Evolutionary conservation across 2,888 invertebrate genomes (phyloP), one percentile per base, ranked within the genome.

Genomic region (Molanna angustata): DNA sequence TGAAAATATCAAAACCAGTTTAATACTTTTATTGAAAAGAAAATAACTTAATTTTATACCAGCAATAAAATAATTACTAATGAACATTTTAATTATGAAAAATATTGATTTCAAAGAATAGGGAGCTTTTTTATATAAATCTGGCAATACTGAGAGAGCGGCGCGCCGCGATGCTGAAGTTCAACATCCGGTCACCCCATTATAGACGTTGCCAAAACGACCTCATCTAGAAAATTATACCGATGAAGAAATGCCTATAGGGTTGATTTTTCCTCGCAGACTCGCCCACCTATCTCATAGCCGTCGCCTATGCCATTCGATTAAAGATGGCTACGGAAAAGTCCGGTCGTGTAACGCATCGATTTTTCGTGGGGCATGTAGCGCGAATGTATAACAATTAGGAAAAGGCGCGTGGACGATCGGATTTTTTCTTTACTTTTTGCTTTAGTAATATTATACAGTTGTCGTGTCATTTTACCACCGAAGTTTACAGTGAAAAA

Each of bases 301-400:
- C 41, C 19, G 33, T 41, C 44, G 49, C 40, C 45, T 41, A 50
- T 40, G 31, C 21, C 37, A 53, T 57, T 50, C 56, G 47, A 53
- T 42, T 52, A 57, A 57, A 57, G 53, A 57, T 57, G 56, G 56
- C 56, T 41, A 43, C 50, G 47, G 49, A 35, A 53, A 49, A 50
- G 49, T 50, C 50, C 53, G 50, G 50, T 33, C 50, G 49, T 47
- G 50, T 46, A 14, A 31, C 47, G 53, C 49, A 57, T 57, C 56
- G 56, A 57, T 57, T 57, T 57, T 57, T 47, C 39, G 43, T 57
- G 45, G 50, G 44, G 50, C 50, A 53, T 46, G 42, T 37, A 45
- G 50, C 43, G 50, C 20, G 46, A 49, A 46, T 49, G 49, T 54
- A 40, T 49, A 42, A 46, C 52, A 50, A 49, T 41, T 48, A 39